phyloP scores from a whole-genome alignment of 2,797 vertebrate genomes.

The Chlorospingus flavigularis region DNA sequence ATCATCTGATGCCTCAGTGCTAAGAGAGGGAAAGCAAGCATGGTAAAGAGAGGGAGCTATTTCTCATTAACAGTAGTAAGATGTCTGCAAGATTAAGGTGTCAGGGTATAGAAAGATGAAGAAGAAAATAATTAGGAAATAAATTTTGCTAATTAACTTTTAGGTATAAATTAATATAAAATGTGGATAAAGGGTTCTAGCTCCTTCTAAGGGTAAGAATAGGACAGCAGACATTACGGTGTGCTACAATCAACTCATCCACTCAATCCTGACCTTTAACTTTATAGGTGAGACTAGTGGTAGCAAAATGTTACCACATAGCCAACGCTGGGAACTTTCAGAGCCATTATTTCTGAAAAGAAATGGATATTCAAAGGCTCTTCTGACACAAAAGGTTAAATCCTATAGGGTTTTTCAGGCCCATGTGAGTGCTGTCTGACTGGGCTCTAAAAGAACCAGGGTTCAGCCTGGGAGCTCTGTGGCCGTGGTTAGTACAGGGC shows the following conservation, averaged over 20 bases:
- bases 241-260: conserved; percentile 2
- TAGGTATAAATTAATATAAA: conserved; percentile 58
- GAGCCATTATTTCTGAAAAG: conserved; percentile 21
- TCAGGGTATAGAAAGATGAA: conserved; percentile 51
- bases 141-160: too few relatives aligned
- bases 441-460: neutral
- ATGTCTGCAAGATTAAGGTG: conserved; percentile 66
- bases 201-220: conserved; percentile 27
- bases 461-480: neutral
- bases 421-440: neutral
- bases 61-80: conserved; percentile 69
- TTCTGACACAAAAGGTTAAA: conserved; percentile 29
- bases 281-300: conserved; percentile 6
- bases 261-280: neutral
- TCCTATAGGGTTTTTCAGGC: neutral
- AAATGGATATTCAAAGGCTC: conserved; percentile 33
- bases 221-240: neutral
- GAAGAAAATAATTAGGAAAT: conserved; percentile 58
- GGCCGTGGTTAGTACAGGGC: neutral
- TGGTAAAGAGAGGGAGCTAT: conserved; percentile 46
- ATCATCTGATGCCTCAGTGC: conserved; percentile 21
- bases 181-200: conserved; percentile 3
- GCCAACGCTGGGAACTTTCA: neutral
- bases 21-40: neutral
- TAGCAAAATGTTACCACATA: neutral